Evolutionary conservation across 1,140 invertebrate species (phyloP).

Genomic region (Andrena cerasifolii): DNA sequence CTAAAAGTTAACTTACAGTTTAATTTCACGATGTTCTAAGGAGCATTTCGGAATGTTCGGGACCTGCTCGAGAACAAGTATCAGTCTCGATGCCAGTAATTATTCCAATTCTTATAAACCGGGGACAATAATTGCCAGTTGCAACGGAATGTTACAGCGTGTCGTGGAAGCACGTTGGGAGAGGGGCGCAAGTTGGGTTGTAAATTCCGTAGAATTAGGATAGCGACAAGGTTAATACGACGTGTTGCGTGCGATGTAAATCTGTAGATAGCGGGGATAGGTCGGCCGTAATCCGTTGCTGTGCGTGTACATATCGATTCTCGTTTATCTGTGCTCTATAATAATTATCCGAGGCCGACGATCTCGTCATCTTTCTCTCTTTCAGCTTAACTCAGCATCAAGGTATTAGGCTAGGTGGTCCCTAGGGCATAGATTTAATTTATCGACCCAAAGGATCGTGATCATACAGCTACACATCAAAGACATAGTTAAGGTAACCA

Average conservation of each 20-base stretch:
- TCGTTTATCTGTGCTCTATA: constrained; percentile 26
- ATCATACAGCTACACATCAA: constrained; percentile 61
- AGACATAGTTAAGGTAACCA: constrained; percentile 53
- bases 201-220: constrained; percentile 64
- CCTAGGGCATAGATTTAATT: constrained; percentile 14
- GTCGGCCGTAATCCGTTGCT: constrained; percentile 15
- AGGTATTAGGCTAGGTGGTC: not conserved
- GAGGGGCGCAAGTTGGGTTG: constrained; percentile 25
- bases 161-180: not conserved
- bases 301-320: constrained; percentile 28
- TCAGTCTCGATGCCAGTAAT: too few relatives aligned
- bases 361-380: not conserved
- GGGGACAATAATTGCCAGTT: constrained; percentile 23
- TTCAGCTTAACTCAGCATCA: not conserved
- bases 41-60: too few relatives aligned
- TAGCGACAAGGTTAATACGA: constrained; percentile 11
- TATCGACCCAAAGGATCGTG: constrained; percentile 18
- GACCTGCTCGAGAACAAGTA: too few relatives aligned
- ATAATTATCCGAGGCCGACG: constrained; percentile 37
- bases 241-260: constrained; percentile 59
- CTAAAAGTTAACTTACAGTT: too few relatives aligned
- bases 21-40: too few relatives aligned
- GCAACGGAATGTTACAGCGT: not conserved
- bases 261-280: constrained; percentile 63
- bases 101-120: constrained; percentile 7